Conservation (phyloP, 2,888 invertebrate species). For the Zootermopsis nevadensis region DNA sequence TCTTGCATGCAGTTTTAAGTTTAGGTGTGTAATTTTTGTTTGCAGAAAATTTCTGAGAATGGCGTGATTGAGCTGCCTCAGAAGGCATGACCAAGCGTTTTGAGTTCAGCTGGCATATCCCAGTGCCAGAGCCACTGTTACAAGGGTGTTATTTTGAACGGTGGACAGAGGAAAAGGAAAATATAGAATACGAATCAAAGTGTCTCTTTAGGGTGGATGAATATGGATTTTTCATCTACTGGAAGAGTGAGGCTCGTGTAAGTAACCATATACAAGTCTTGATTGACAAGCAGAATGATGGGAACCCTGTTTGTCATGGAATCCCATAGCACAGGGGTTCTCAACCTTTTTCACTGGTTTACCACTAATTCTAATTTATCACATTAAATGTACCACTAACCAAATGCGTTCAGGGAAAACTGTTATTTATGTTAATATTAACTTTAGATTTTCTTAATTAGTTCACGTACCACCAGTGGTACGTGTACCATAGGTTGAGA, state of each 20-base stretch:
- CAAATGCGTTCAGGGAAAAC: no score
- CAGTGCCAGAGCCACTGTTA: constrained; percentile 87
- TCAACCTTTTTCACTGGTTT: no score
- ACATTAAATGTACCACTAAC: no score
- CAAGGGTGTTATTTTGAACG: constrained; percentile 93
- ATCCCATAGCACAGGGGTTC: no score
- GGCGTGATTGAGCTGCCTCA: not conserved
- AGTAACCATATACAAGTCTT: constrained; percentile 59
- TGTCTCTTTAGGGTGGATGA: constrained; percentile 95
- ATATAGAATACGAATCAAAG: constrained; percentile 86
- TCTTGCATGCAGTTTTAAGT: not conserved
- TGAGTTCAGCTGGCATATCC: constrained; percentile 98
- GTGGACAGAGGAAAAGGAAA: constrained; percentile 98
- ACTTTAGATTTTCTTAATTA: no score
- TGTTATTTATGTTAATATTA: no score
- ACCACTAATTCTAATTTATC: no score
- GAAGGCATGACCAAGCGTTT: constrained; percentile 93
- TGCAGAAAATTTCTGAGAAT: not conserved
- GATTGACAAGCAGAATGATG: no score
- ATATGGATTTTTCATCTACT: constrained; percentile 97
- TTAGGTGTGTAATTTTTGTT: not conserved
- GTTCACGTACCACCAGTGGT: no score
- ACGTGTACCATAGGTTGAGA: no score
- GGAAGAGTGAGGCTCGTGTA: constrained; percentile 97
- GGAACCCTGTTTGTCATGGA: no score